These are phyloP conservation scores for Emydura subglobosa DNA, from an alignment of 2,113 vertebrate genomes.

Conservation along the genomic window DNA sequence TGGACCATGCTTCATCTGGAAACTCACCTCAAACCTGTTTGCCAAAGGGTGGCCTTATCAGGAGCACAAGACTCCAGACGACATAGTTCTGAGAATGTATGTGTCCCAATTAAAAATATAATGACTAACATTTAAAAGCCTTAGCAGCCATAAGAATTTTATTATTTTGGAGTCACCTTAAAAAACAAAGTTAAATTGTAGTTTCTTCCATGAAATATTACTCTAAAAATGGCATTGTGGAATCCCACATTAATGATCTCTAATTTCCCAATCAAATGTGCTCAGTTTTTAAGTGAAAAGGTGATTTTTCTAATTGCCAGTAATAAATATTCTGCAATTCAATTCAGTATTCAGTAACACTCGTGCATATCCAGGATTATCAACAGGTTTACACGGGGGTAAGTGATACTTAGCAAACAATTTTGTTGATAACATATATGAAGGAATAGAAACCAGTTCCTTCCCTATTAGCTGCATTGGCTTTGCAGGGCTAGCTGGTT, in stretches of 20 bases:
- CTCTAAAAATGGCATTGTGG: not conserved
- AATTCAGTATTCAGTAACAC: not conserved
- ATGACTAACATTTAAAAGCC: not conserved
- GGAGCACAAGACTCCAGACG: no score
- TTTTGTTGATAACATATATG: not conserved
- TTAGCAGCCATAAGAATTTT: not conserved
- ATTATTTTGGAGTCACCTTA: not conserved
- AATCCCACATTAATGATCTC: not conserved
- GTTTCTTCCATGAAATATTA: not conserved
- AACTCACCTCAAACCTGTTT: no score
- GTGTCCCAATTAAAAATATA: no score
- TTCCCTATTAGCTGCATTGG: not conserved
- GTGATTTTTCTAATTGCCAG: not conserved
- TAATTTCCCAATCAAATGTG: not conserved
- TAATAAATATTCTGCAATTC: not conserved
- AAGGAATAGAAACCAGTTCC: constrained; percentile 3
- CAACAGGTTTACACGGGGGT: not conserved
- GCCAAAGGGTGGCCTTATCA: no score
- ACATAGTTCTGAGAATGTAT: no score
- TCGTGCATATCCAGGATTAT: not conserved
- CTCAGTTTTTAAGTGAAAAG: not conserved
- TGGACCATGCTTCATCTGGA: no score
- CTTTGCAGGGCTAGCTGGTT: not conserved
- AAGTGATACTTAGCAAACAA: not conserved
- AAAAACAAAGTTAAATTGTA: not conserved